A percentile compares a stretch with the other conserved stretches of the same genome.
These are phyloP conservation scores for Hypomecis punctinalis DNA, from an alignment of 2,888 invertebrate genomes.

Conservation along the genomic window DNA sequence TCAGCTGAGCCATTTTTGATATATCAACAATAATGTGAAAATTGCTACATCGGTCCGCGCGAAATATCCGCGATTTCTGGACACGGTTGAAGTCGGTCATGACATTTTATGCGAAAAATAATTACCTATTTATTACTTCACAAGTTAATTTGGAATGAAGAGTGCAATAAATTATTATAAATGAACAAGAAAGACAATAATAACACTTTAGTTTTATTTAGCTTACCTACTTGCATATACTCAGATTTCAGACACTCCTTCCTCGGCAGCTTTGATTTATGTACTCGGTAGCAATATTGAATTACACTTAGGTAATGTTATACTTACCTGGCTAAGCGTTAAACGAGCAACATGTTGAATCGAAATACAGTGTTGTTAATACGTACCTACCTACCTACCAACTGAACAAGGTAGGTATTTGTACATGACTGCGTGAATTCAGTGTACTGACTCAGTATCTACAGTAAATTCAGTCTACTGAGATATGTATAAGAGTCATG, in stretches of 20 bases:
- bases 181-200: too few species aligned
- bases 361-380: constrained; percentile 15
- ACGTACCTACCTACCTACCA: neutral
- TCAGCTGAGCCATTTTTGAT: too few species aligned
- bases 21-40: too few species aligned
- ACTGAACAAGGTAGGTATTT: neutral
- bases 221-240: neutral
- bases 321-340: constrained; percentile 23
- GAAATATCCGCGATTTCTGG: too few species aligned
- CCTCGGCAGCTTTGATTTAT: neutral
- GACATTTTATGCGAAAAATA: too few species aligned
- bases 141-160: too few species aligned
- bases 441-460: neutral
- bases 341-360: constrained; percentile 24
- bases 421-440: constrained; percentile 16
- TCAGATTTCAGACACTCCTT: too few species aligned
- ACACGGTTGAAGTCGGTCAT: too few species aligned
- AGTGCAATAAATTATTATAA: too few species aligned
- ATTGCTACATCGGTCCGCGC: too few species aligned
- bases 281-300: constrained; percentile 11
- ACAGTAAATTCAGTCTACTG: too few species aligned
- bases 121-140: too few species aligned
- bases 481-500: neutral
- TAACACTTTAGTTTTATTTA: neutral
- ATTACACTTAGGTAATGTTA: constrained; percentile 25